A percentile compares a stretch with the other conserved stretches of the same genome.
Conservation (phyloP, 2,113 vertebrate species). For the Hemibagrus wyckioides region DNA sequence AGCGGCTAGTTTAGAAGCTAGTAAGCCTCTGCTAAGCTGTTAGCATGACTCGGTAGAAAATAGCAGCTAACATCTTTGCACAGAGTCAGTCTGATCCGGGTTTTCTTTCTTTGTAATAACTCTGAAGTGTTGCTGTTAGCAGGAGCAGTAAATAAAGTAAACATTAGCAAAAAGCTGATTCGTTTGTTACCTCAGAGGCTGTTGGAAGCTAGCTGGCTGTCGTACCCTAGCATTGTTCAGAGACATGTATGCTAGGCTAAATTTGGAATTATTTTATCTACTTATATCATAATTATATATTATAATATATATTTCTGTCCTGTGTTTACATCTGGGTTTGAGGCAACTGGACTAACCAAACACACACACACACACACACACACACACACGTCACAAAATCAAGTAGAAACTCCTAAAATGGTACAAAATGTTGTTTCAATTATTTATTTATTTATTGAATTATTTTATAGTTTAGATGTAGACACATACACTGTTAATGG, state of each 20-base stretch:
- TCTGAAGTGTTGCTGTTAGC: not conserved
- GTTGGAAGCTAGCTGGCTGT: too few relatives aligned
- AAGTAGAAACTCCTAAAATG: not conserved
- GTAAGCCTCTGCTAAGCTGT: not conserved
- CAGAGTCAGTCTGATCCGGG: not conserved
- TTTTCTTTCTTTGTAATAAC: not conserved
- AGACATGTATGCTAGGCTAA: not conserved
- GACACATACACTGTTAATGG: not conserved
- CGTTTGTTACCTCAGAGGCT: not conserved
- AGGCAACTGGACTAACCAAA: not conserved
- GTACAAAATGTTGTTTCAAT: not conserved
- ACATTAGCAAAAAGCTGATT: not conserved
- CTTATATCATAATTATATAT: too few relatives aligned
- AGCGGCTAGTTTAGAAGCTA: not conserved
- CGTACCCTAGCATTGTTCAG: too few relatives aligned
- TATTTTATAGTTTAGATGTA: not conserved
- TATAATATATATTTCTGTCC: not conserved
- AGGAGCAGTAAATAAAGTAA: not conserved
- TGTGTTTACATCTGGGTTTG: constrained; percentile 5
- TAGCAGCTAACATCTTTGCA: not conserved
- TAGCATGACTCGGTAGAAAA: not conserved
- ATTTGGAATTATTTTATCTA: not conserved
- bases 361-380: constrained; percentile 20
- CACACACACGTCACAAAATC: not conserved
- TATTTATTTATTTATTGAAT: not conserved